Percentiles rank a stretch among this genome's conserved stretches.
phyloP scores from a whole-genome alignment of 2,888 invertebrate species.

The Limnephilus lunatus region DNA sequence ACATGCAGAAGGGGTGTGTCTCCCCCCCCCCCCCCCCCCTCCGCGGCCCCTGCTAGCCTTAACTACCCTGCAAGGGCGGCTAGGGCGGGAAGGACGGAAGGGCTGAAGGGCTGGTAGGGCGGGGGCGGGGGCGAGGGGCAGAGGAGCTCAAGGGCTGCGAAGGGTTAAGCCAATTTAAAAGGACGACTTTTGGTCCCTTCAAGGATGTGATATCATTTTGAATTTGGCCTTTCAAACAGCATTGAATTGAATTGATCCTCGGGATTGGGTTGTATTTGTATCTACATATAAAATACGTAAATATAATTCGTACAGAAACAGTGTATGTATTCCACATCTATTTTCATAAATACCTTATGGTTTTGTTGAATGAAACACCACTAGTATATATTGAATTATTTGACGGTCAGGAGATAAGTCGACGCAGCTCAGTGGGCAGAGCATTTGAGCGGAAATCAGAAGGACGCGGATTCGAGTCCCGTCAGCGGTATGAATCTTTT shows the following conservation, averaged over 20 bases:
- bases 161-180: slow-evolving; percentile 1
- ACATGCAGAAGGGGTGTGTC: slow-evolving; percentile 17
- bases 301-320: background rate
- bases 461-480: no score
- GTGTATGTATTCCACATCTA: background rate
- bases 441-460: no score
- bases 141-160: background rate
- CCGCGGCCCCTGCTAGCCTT: background rate
- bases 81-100: slow-evolving; percentile 1
- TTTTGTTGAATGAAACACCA: no score
- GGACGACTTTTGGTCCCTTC: background rate
- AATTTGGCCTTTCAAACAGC: background rate
- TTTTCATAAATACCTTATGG: background rate
- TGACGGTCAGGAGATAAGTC: no score
- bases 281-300: background rate
- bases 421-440: no score
- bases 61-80: slow-evolving; percentile 8
- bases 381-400: no score
- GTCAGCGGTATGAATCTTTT: no score
- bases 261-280: background rate
- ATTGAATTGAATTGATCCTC: background rate
- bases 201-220: background rate
- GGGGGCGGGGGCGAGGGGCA: background rate
- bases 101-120: background rate
- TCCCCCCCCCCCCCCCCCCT: slow-evolving; percentile 6